Conservation (phyloP, 2,888 invertebrate genomes). For the Dryococelus australis region DNA sequence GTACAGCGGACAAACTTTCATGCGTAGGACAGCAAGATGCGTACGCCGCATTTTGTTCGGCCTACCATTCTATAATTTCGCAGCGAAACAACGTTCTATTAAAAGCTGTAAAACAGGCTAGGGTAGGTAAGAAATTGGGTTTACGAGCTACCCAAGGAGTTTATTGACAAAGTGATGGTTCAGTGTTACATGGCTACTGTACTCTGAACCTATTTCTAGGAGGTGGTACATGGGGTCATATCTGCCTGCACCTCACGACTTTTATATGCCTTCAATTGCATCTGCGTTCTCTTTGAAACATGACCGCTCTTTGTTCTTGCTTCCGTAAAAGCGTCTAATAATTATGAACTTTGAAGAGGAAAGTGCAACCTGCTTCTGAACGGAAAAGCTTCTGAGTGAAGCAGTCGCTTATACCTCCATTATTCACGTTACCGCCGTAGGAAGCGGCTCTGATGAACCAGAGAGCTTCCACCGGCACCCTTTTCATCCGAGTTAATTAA, state of each 20-base stretch:
- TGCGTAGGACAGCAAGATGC: background rate
- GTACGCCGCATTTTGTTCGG: background rate
- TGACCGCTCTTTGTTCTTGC: background rate
- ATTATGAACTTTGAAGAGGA: background rate
- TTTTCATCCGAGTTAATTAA: slow-evolving; percentile 3
- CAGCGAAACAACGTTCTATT: background rate
- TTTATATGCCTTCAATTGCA: too few relatives aligned
- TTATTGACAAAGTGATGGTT: background rate
- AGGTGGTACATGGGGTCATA: background rate
- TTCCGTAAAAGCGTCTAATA: background rate
- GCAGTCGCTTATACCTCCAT: background rate
- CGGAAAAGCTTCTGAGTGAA: background rate
- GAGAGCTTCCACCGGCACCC: background rate
- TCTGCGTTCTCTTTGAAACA: background rate
- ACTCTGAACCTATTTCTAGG: background rate
- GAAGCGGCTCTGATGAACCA: background rate
- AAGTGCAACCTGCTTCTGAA: background rate
- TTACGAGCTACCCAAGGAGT: too few relatives aligned
- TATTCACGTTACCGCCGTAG: background rate
- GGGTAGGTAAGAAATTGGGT: too few relatives aligned
- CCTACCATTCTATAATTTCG: background rate
- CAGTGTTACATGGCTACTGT: background rate
- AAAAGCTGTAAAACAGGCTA: background rate
- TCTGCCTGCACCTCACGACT: too few relatives aligned
- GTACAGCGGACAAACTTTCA: background rate